Conservation (phyloP, 2,797 vertebrate species). For the Nyctibius grandis region DNA sequence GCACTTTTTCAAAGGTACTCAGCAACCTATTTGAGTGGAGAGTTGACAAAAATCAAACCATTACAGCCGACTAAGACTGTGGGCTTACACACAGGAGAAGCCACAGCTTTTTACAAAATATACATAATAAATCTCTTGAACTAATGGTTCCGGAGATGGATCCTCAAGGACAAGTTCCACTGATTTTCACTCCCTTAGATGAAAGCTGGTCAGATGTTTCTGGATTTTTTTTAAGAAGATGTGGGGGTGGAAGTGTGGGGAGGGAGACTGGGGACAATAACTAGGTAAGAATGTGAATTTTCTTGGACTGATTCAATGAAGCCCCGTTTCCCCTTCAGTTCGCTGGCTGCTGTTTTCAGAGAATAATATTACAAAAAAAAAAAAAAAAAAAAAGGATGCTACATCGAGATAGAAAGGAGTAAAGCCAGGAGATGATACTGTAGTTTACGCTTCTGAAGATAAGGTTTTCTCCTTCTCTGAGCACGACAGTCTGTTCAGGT, state of each 20-base stretch:
- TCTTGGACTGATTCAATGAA: slow-evolving; percentile 10
- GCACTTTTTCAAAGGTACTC: slow-evolving; percentile 48
- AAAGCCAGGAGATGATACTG: background rate
- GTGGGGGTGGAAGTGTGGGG: background rate
- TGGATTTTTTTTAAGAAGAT: background rate
- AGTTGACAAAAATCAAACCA: slow-evolving; percentile 64
- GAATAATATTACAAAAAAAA: background rate
- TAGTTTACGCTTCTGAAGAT: slow-evolving; percentile 50
- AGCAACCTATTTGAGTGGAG: slow-evolving; percentile 55
- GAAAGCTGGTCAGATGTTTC: slow-evolving; percentile 10
- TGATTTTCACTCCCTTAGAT: slow-evolving; percentile 24
- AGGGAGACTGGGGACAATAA: background rate
- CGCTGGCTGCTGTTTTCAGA: background rate
- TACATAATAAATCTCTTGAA: slow-evolving; percentile 39
- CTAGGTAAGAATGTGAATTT: slow-evolving; percentile 26
- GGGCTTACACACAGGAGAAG: slow-evolving; percentile 51
- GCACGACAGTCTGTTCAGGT: slow-evolving; percentile 76
- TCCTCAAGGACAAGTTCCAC: slow-evolving; percentile 53
- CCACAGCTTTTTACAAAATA: slow-evolving; percentile 46
- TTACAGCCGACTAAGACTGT: background rate
- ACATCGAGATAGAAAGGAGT: background rate
- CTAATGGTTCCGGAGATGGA: slow-evolving; percentile 27
- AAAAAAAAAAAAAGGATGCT: background rate
- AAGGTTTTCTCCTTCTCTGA: slow-evolving; percentile 64
- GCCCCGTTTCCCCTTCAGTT: background rate